phyloP scores from a whole-genome alignment of 2,797 vertebrate genomes.

The Myotis planiceps region DNA sequence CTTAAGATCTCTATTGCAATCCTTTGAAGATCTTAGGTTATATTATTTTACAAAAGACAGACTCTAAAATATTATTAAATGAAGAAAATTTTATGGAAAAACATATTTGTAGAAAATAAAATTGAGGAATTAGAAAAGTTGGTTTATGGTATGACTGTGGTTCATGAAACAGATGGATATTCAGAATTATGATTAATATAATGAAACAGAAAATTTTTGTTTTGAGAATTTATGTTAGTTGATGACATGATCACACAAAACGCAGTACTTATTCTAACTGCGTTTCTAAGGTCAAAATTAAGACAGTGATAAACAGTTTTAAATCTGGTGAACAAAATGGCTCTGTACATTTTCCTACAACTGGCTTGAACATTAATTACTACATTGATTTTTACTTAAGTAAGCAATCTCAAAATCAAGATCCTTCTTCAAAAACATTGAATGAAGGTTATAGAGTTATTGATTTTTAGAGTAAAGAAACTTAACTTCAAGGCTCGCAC shows the following conservation, averaged over 20 bases:
- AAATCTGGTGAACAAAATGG: slow-evolving; percentile 29
- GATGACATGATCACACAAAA: background rate
- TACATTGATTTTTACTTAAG: slow-evolving; percentile 71
- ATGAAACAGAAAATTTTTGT: slow-evolving; percentile 2
- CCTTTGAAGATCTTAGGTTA: background rate
- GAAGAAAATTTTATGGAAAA: background rate
- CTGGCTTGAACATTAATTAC: slow-evolving; percentile 57
- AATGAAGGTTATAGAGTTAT: slow-evolving; percentile 59
- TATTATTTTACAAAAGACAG: background rate
- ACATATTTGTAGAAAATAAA: background rate
- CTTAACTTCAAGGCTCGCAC: slow-evolving; percentile 62
- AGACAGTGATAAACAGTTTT: slow-evolving; percentile 36
- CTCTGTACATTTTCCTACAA: slow-evolving; percentile 40
- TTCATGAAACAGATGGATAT: background rate
- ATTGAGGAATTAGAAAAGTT: background rate
- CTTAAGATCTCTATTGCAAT: background rate
- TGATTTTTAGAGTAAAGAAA: slow-evolving; percentile 72
- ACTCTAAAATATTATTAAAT: background rate
- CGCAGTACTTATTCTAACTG: background rate
- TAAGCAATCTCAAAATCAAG: slow-evolving; percentile 69
- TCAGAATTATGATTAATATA: background rate
- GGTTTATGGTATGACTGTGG: background rate
- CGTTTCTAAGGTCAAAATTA: background rate
- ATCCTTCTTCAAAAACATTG: slow-evolving; percentile 66
- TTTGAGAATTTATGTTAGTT: slow-evolving; percentile 49